Conservation (phyloP, 1,140 invertebrate species). For the Cydia pomonella region DNA sequence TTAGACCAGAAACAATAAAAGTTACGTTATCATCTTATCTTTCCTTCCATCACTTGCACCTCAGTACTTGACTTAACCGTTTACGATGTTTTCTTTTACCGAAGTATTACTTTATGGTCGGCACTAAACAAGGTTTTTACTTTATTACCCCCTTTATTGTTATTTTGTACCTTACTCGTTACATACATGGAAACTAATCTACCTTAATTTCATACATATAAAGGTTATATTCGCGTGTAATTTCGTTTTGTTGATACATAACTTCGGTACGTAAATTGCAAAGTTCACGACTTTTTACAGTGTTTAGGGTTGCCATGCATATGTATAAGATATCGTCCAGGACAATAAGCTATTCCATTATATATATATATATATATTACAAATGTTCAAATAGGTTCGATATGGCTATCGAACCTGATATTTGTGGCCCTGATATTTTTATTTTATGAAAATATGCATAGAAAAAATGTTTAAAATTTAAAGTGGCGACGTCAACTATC, state of each 20-base stretch:
- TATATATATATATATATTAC: too few species aligned
- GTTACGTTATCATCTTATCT: too few species aligned
- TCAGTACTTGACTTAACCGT: conserved; percentile 58
- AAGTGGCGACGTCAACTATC: too few species aligned
- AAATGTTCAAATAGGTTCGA: too few species aligned
- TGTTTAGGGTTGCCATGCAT: not conserved
- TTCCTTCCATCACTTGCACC: conserved; percentile 13
- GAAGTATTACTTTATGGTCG: conserved; percentile 60
- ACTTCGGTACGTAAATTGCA: conserved; percentile 10
- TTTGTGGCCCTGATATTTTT: too few species aligned
- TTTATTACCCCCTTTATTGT: conserved; percentile 60
- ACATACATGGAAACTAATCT: not conserved
- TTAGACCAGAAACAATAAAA: too few species aligned
- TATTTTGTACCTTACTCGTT: conserved; percentile 39
- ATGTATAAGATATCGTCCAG: not conserved
- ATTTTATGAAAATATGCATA: too few species aligned
- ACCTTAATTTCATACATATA: not conserved
- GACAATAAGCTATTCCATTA: not conserved
- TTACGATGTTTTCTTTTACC: conserved; percentile 71
- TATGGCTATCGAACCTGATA: too few species aligned
- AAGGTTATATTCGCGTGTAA: not conserved
- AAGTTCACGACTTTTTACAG: conserved; percentile 9
- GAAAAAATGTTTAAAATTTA: too few species aligned
- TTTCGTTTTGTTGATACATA: conserved; percentile 4
- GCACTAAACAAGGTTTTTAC: conserved; percentile 64